Percentiles rank a stretch among this genome's conserved stretches.
phyloP scores from a whole-genome alignment of 1,140 invertebrate genomes.

The Drosophila parabipectinata region DNA sequence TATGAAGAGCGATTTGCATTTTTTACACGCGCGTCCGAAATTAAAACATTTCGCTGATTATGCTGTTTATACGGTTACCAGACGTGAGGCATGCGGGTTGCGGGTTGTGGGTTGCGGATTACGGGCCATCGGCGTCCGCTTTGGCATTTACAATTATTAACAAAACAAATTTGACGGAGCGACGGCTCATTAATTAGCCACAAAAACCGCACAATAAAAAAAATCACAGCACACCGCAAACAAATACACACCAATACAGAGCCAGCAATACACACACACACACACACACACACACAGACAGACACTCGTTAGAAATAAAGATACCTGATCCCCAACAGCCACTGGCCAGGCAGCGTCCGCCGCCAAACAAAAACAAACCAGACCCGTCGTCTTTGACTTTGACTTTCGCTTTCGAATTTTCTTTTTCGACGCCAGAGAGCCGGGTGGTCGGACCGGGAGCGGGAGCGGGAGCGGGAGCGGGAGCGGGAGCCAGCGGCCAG shows the following conservation, averaged over 20 bases:
- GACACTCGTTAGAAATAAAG: too few species aligned
- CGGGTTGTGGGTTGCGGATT: too few species aligned
- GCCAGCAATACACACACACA: too few species aligned
- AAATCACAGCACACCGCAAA: conserved; percentile 11
- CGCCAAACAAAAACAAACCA: conserved; percentile 27
- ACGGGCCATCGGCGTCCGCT: conserved; percentile 13
- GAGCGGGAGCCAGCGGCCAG: too few species aligned
- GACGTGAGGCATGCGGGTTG: too few species aligned
- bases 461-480: too few species aligned
- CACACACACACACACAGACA: too few species aligned
- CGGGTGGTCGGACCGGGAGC: too few species aligned
- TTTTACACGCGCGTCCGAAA: conserved; percentile 37
- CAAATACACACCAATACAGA: too few species aligned
- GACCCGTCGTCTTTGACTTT: conserved; percentile 68
- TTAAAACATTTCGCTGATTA: conserved; percentile 36
- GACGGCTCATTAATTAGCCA: conserved; percentile 60
- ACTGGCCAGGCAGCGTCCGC: conserved; percentile 22
- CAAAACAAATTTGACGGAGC: conserved; percentile 47
- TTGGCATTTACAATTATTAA: conserved; percentile 63
- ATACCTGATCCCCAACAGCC: conserved; percentile 18
- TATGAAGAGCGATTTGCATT: conserved; percentile 39
- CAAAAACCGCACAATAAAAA: conserved; percentile 21
- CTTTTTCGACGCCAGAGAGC: conserved; percentile 56
- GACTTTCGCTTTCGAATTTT: conserved; percentile 83
- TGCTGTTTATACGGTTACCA: conserved; percentile 15